Percentiles rank a stretch among this genome's conserved stretches.
Evolutionary conservation across 1,140 invertebrate genomes (phyloP).

Genomic region (Ditylenchus dipsaci): DNA sequence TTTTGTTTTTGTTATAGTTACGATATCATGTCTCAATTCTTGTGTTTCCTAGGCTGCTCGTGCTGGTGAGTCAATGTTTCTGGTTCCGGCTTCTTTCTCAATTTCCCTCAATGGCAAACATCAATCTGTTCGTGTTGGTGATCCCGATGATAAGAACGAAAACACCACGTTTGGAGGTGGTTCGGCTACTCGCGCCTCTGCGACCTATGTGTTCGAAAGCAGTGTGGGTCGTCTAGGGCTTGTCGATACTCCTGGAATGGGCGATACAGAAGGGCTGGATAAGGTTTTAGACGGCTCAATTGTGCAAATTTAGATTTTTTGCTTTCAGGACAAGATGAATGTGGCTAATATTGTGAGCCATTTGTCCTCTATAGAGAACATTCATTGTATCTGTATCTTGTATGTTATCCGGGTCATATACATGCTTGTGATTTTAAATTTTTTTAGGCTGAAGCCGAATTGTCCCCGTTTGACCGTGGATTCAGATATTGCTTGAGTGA

Average conservation of each 20-base stretch:
- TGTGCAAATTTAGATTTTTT: too few species aligned
- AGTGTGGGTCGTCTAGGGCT: background rate
- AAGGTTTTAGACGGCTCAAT: background rate
- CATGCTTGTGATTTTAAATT: too few species aligned
- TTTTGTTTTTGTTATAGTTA: too few species aligned
- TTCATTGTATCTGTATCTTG: slow-evolving; percentile 49
- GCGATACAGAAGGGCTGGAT: slow-evolving; percentile 4
- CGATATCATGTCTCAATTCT: too few species aligned
- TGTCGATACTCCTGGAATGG: slow-evolving; percentile 9
- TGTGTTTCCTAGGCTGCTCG: too few species aligned
- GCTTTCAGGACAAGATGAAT: slow-evolving; percentile 1
- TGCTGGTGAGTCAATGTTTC: background rate
- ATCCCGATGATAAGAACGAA: background rate
- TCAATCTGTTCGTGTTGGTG: background rate
- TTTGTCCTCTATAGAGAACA: slow-evolving; percentile 10
- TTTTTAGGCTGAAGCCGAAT: slow-evolving; percentile 39
- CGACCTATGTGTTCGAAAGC: background rate
- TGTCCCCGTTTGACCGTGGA: slow-evolving; percentile 23
- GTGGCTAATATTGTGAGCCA: background rate
- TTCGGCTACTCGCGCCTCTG: too few species aligned
- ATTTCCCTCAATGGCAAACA: background rate
- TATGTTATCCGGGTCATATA: too few species aligned
- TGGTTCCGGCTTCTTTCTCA: slow-evolving; percentile 2
- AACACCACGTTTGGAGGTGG: background rate
- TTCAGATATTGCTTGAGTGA: slow-evolving; percentile 51